Conservation (phyloP, 2,888 invertebrate genomes). For the Drosophila lutescens region DNA sequence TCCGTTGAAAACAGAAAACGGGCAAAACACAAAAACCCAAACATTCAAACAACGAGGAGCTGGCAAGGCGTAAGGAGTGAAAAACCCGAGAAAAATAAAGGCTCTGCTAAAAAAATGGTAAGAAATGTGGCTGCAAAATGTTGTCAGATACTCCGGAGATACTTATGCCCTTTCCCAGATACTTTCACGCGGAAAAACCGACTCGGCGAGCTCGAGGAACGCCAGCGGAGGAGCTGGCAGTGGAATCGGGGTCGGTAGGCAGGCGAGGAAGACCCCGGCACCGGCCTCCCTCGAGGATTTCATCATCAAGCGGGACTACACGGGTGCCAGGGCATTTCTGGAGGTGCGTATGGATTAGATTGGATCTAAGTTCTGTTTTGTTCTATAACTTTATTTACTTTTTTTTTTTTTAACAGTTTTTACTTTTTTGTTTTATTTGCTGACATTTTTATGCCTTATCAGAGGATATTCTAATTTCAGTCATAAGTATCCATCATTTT, state of each 20-base stretch:
- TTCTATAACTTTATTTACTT: too few relatives aligned
- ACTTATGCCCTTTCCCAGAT: conserved; percentile 86
- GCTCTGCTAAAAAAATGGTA: conserved; percentile 58
- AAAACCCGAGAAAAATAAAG: conserved; percentile 24
- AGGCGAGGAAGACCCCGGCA: conserved; percentile 84
- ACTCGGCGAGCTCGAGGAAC: conserved; percentile 85
- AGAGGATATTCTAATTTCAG: too few relatives aligned
- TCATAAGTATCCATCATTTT: too few relatives aligned
- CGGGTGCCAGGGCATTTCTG: conserved; percentile 95
- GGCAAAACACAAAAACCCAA: conserved; percentile 22
- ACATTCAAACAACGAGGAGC: conserved; percentile 11
- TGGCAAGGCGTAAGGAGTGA: conserved; percentile 14
- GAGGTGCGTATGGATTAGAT: conserved; percentile 87
- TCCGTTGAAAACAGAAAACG: conserved; percentile 19
- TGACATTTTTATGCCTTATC: too few relatives aligned
- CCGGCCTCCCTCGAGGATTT: conserved; percentile 96
- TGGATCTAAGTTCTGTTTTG: too few relatives aligned
- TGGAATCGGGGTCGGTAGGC: conserved; percentile 42
- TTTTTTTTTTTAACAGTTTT: too few relatives aligned
- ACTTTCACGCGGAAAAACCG: conserved; percentile 92
- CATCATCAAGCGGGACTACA: conserved; percentile 94
- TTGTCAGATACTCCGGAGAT: conserved; percentile 24
- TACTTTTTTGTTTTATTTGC: too few relatives aligned
- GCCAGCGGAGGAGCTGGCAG: conserved; percentile 58
- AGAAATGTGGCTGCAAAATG: conserved; percentile 48